A percentile compares a stretch with the other conserved stretches of the same genome.
Evolutionary conservation across 2,797 vertebrate species (phyloP).

Genomic region (Tenualosa ilisha): DNA sequence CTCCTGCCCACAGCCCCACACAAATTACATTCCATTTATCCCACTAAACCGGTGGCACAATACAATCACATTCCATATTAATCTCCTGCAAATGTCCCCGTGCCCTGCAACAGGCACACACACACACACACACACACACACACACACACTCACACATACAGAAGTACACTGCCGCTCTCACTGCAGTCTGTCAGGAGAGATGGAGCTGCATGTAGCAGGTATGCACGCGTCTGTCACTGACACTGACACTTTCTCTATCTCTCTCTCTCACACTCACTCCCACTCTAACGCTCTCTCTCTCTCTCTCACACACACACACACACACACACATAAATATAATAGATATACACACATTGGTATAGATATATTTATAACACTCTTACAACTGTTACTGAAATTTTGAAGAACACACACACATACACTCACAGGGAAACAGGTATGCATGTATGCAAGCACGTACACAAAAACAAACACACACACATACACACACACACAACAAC

Average conservation of each 20-base stretch:
- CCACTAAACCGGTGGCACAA: slow-evolving; percentile 16
- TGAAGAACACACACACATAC: neutral
- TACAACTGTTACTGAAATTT: no score
- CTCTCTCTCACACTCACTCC: neutral
- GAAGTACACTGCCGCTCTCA: neutral
- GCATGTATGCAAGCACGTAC: slow-evolving; percentile 43
- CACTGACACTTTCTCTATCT: neutral
- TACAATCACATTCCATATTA: slow-evolving; percentile 26
- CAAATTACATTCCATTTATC: slow-evolving; percentile 21
- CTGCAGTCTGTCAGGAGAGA: neutral
- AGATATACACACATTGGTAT: neutral
- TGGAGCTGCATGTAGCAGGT: neutral
- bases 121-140: no score
- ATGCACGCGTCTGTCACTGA: neutral
- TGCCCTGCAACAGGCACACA: neutral
- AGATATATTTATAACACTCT: no score
- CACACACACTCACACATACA: no score
- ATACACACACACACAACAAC: neutral
- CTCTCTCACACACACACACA: neutral
- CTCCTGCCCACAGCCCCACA: slow-evolving; percentile 14
- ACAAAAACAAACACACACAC: slow-evolving; percentile 15
- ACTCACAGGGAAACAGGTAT: slow-evolving; percentile 36
- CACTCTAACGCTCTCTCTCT: neutral
- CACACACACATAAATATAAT: neutral
- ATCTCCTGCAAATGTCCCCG: slow-evolving; percentile 8